Evolutionary conservation across 2,888 invertebrate species (phyloP).

Genomic region (Ormyrus labotus): DNA sequence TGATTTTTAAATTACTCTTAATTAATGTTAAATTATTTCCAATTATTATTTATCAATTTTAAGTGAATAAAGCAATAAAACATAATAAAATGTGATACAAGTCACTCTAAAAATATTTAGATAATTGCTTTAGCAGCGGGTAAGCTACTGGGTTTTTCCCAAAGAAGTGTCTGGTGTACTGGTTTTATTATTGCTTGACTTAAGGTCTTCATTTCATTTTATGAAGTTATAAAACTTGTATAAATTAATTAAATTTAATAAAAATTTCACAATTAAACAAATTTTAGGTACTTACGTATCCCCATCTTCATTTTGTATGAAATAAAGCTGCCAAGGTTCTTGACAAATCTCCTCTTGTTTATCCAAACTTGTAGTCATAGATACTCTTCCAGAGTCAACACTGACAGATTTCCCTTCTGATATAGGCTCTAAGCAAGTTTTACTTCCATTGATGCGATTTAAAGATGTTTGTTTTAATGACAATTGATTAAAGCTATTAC

Average conservation of each 20-base stretch:
- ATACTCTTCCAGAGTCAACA: constrained; percentile 42
- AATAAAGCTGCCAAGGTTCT: constrained; percentile 81
- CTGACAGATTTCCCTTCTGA: constrained; percentile 62
- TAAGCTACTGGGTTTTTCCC: constrained; percentile 42
- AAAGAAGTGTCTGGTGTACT: constrained; percentile 9
- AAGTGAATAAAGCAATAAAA: neutral
- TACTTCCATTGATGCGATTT: constrained; percentile 36
- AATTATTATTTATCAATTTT: neutral
- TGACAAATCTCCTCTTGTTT: constrained; percentile 10
- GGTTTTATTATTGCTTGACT: neutral
- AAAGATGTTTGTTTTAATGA: constrained; percentile 75
- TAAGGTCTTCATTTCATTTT: neutral
- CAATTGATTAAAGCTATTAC: constrained; percentile 81
- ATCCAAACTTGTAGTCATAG: constrained; percentile 34
- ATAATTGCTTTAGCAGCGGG: constrained; percentile 19
- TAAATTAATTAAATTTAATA: constrained; percentile 36
- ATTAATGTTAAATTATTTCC: constrained; percentile 3
- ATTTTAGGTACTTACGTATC: constrained; percentile 86
- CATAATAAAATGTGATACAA: neutral
- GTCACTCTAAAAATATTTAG: neutral
- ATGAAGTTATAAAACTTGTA: neutral
- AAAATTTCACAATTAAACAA: constrained; percentile 4
- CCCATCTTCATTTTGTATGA: constrained; percentile 88
- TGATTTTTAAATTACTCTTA: constrained; percentile 1
- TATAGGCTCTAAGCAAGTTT: constrained; percentile 62